Conservation (phyloP, 2,888 invertebrate genomes). For the Alsophila aescularia region DNA sequence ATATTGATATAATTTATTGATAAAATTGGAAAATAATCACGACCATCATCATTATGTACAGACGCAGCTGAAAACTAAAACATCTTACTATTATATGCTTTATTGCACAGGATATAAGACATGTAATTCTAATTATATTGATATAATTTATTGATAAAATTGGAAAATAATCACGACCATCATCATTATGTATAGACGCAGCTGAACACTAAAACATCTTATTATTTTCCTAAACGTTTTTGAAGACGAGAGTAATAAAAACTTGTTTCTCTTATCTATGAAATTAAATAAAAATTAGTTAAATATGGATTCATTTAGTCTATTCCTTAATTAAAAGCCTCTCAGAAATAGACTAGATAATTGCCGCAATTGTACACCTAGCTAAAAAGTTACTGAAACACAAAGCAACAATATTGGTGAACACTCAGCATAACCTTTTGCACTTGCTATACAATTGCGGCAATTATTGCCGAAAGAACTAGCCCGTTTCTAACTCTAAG, state of each 20-base stretch:
- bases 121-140: slow-evolving; percentile 26
- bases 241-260: too few species aligned
- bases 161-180: slow-evolving; percentile 40
- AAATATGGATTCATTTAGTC: neutral
- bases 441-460: too few species aligned
- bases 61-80: slow-evolving; percentile 51
- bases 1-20: slow-evolving; percentile 41
- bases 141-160: slow-evolving; percentile 43
- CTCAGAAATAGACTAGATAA: too few species aligned
- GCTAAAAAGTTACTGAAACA: neutral
- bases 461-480: too few species aligned
- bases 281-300: too few species aligned
- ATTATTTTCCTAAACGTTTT: too few species aligned
- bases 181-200: slow-evolving; percentile 50
- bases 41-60: slow-evolving; percentile 47
- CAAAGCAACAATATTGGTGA: too few species aligned
- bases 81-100: slow-evolving; percentile 62
- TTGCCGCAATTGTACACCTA: too few species aligned
- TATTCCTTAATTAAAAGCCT: too few species aligned
- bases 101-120: slow-evolving; percentile 50
- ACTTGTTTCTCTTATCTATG: too few species aligned
- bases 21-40: slow-evolving; percentile 36
- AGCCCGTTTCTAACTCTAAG: too few species aligned
- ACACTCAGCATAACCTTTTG: too few species aligned
- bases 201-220: slow-evolving; percentile 45